Conservation (phyloP, 2,113 vertebrate species). For the Pterocles orientalis region DNA sequence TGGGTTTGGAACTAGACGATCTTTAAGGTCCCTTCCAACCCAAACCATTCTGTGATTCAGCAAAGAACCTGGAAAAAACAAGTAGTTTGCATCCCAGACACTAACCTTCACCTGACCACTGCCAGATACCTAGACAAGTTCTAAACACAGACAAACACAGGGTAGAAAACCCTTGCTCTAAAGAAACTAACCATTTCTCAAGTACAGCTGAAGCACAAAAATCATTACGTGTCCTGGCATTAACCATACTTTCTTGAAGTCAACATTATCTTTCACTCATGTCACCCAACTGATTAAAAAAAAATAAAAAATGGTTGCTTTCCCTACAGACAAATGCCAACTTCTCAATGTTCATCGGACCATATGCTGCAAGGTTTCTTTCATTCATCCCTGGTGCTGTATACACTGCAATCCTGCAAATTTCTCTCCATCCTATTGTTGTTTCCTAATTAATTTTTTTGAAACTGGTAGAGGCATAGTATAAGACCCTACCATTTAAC, state of each 20-base stretch:
- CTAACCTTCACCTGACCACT: neutral
- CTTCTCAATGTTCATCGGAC: neutral
- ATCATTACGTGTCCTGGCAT: neutral
- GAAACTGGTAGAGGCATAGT: neutral
- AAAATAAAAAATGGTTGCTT: neutral
- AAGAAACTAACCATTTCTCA: neutral
- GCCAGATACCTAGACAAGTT: neutral
- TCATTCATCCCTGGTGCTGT: neutral
- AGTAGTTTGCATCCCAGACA: neutral
- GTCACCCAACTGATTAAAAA: fast-evolving
- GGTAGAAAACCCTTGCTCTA: neutral
- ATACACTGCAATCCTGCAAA: neutral
- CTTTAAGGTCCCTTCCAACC: too few species aligned
- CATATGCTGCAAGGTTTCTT: neutral
- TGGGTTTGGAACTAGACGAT: too few species aligned
- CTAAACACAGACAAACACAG: neutral
- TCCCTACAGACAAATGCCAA: neutral
- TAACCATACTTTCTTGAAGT: neutral
- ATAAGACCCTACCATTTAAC: neutral
- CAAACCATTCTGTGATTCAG: neutral
- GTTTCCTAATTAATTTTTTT: neutral
- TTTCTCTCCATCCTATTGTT: neutral
- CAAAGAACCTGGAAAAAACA: neutral
- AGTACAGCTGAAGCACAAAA: neutral
- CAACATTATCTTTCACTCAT: neutral